Evolutionary conservation across 2,113 vertebrate genomes (phyloP), one percentile per base, ranked within the genome.

Genomic region (Ciconia maguari): DNA sequence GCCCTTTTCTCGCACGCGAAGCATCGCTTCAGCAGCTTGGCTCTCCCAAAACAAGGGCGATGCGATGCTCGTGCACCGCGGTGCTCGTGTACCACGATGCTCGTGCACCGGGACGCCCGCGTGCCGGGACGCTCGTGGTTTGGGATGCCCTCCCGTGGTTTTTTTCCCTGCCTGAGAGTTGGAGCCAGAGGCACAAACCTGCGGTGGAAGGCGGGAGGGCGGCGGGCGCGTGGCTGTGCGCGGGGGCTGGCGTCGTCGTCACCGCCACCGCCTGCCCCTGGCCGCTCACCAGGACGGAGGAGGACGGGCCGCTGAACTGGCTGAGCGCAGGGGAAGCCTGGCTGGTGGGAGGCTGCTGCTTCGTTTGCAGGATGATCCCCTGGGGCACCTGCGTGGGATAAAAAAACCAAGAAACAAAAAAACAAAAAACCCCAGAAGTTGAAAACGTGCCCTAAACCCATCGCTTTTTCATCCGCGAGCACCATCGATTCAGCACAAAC

Each of bases 301-400:
- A 90, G 3, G 97, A 12, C 51, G 97, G 96, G 74, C 82, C 94
- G 95, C 90, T 36, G 34, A 98, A 97, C 58, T 95, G 95, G 80
- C 89, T 77, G 64, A 98, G 75, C 34, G 85, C 83, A 10, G 96
- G n/a, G 19, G 96, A 81, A 7, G 92, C 41, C 74, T 96, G 96
- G 57, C 88, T 88, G 26, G 48, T 82, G 49, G 94, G 64, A 14
- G 96, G 77, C 85, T 96, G 97, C 12, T 96, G 97, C 80, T 98
- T 98, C 29, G 87, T 93, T 71, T 98, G 96, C 78, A 99, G 96
- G 58, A 99, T 96, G 72, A 99, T 98, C 94, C 97, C 99, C 71
- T 99, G 98, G 41, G 99, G 99, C 89, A 99, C 97, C 99, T 99
- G 96, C 36, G 44, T 36, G 83, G 77, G 83, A 19, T 10, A 19